These are phyloP conservation scores for Cercopithecus diana DNA, from an alignment of 2,797 vertebrate genomes.

Conservation along the genomic window DNA sequence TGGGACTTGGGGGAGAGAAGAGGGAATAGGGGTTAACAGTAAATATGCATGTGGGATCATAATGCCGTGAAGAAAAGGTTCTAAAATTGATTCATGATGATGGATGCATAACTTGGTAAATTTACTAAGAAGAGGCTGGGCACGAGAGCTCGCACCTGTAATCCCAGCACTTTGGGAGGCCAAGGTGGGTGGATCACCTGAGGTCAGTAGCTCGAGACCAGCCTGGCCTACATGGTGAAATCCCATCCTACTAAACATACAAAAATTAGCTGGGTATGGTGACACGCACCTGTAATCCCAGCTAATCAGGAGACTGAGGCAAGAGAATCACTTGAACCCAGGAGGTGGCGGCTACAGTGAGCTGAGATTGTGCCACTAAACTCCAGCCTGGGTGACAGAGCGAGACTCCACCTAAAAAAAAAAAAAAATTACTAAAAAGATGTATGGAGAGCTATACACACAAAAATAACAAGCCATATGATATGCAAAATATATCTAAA, in stretches of 20 bases:
- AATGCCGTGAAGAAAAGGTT: background rate
- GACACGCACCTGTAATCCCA: background rate
- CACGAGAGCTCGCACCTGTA: background rate
- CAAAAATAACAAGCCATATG: background rate
- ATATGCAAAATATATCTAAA: background rate
- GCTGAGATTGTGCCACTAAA: background rate
- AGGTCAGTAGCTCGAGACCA: background rate
- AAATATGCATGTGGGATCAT: background rate
- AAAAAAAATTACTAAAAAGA: background rate
- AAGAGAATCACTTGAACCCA: background rate
- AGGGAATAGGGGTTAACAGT: background rate
- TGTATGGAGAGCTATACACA: background rate
- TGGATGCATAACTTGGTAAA: background rate
- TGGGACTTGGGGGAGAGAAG: rapidly evolving
- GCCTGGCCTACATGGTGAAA: background rate
- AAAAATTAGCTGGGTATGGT: background rate
- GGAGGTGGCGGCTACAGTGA: background rate
- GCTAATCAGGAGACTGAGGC: background rate
- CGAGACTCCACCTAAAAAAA: background rate
- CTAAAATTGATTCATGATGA: background rate
- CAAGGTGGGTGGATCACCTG: background rate
- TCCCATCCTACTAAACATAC: background rate
- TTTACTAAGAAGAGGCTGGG: background rate
- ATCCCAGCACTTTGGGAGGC: background rate
- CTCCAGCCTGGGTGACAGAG: background rate